phyloP scores from a whole-genome alignment of 2,797 vertebrate species.

The Enteromius argenteus region DNA sequence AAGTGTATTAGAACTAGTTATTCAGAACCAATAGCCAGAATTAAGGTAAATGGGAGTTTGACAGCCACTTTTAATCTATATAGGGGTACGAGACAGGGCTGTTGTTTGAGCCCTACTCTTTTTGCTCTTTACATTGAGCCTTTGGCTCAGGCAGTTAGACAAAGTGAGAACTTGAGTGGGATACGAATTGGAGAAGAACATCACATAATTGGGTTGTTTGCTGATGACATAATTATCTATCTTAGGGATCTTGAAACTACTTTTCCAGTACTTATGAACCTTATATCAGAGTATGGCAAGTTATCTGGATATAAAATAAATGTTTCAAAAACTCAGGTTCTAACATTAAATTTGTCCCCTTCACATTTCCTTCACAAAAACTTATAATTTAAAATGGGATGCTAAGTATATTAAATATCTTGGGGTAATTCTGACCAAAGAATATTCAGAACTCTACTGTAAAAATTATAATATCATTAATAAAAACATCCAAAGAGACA shows the following conservation, averaged over 20 bases:
- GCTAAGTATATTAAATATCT: slow-evolving; percentile 31
- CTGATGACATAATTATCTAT: slow-evolving; percentile 36
- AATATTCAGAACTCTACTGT: background rate
- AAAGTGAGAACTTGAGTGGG: no score
- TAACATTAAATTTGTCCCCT: no score
- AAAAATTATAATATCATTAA: no score
- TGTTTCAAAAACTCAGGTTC: no score
- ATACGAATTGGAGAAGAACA: slow-evolving; percentile 2
- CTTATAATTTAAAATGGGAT: slow-evolving; percentile 24
- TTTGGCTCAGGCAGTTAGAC: slow-evolving; percentile 15
- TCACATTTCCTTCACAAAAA: no score
- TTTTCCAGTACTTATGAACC: slow-evolving; percentile 7
- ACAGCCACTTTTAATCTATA: slow-evolving; percentile 8
- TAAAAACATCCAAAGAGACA: no score
- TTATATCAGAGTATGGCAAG: no score
- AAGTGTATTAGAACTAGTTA: slow-evolving; percentile 25
- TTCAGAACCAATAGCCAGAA: slow-evolving; percentile 17
- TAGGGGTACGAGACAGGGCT: slow-evolving; percentile 31
- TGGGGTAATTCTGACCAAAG: background rate
- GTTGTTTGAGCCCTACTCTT: background rate
- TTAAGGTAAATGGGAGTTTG: slow-evolving; percentile 41
- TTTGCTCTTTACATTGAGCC: slow-evolving; percentile 42
- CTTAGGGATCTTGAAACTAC: slow-evolving; percentile 1
- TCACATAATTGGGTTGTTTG: slow-evolving; percentile 37
- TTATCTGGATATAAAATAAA: no score